Evolutionary conservation across 2,888 invertebrate genomes (phyloP).

Genomic region (Mesochorus sp.): DNA sequence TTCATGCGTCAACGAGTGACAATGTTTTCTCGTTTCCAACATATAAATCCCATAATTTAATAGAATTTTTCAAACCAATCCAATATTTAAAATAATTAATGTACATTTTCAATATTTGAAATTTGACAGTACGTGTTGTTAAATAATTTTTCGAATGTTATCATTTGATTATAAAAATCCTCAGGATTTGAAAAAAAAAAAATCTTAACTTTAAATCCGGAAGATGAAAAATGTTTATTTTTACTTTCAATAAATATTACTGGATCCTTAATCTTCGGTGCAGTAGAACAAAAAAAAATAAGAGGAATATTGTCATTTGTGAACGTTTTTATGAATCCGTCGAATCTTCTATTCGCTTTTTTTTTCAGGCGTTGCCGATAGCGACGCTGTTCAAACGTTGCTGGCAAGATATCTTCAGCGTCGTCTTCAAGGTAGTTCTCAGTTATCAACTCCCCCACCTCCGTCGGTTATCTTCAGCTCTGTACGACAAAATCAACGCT

Average conservation of each 20-base stretch:
- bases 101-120: no score
- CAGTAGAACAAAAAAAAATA: no score
- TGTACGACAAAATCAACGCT: constrained; percentile 61
- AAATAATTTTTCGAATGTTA: no score
- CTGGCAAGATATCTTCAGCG: constrained; percentile 75
- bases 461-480: constrained; percentile 74
- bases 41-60: constrained; percentile 36
- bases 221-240: no score
- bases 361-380: constrained; percentile 73
- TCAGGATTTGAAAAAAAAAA: no score
- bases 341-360: constrained; percentile 66
- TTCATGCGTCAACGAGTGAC: constrained; percentile 65
- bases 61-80: neutral
- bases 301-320: constrained; percentile 58
- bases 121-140: no score
- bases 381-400: constrained; percentile 75
- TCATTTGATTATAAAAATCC: no score
- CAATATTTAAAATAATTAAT: no score
- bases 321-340: constrained; percentile 66
- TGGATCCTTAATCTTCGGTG: no score
- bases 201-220: no score
- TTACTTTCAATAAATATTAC: no score
- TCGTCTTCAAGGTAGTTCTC: constrained; percentile 72
- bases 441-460: constrained; percentile 75
- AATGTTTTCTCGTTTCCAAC: constrained; percentile 64